Conservation (phyloP, 1,140 invertebrate genomes). For the Ganaspis sp. region DNA sequence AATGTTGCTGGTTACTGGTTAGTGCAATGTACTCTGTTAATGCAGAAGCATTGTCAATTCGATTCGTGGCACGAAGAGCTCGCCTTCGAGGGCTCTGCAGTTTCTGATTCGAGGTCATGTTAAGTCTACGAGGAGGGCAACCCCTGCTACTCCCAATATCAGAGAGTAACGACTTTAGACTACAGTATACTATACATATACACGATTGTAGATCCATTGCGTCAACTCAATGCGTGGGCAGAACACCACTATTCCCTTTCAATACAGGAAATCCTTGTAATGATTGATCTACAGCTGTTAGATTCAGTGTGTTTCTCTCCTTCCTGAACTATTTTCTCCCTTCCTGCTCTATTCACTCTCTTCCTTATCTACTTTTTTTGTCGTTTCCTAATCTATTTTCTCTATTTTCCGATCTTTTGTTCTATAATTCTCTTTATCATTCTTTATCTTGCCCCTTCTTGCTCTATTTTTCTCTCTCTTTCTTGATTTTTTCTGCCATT, state of each 20-base stretch:
- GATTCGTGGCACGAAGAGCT: constrained; percentile 12
- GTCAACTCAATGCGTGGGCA: neutral
- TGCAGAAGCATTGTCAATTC: constrained; percentile 24
- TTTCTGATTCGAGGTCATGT: constrained; percentile 7
- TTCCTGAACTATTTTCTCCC: neutral
- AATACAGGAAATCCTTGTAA: constrained; percentile 11
- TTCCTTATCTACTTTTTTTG: neutral
- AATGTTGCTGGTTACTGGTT: neutral
- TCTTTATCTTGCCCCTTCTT: neutral
- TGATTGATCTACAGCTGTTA: constrained; percentile 13
- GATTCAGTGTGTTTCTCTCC: neutral
- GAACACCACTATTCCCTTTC: neutral
- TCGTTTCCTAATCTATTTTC: too few relatives aligned
- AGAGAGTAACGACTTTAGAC: constrained; percentile 10
- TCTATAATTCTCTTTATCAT: too few relatives aligned
- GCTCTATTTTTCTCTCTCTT: neutral
- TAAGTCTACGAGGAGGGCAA: constrained; percentile 1
- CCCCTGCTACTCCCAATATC: constrained; percentile 6
- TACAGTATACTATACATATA: neutral
- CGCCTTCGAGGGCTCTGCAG: constrained; percentile 2
- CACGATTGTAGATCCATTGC: neutral
- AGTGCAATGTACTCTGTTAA: constrained; percentile 30
- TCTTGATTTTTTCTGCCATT: neutral
- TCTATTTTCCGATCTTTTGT: too few relatives aligned
- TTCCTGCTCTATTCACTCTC: neutral